Evolutionary conservation across 64 coral and sea anemone genomes (phyloP).

Genomic region (Actinia equina): DNA sequence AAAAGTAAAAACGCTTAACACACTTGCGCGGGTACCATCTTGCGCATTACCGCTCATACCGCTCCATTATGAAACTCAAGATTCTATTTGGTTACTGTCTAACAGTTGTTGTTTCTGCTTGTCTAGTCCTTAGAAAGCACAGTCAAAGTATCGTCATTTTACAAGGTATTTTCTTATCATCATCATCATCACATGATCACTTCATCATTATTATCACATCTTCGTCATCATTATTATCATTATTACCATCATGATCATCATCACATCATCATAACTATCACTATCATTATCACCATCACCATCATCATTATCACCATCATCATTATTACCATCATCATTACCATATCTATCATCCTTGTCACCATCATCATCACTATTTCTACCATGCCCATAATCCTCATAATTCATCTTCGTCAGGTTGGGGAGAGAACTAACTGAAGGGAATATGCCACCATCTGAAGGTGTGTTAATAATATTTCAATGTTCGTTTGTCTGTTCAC

Average conservation of each 20-base stretch:
- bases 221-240: background rate
- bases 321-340: too few species aligned
- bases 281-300: background rate
- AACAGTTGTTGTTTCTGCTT: background rate
- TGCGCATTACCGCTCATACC: too few species aligned
- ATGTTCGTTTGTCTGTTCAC: background rate
- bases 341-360: too few species aligned
- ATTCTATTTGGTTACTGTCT: too few species aligned
- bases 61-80: too few species aligned
- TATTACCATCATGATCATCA: background rate
- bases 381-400: too few species aligned
- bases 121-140: slow-evolving; percentile 50
- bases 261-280: background rate
- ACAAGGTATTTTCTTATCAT: slow-evolving; percentile 51
- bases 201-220: background rate
- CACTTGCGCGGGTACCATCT: too few species aligned
- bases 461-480: background rate
- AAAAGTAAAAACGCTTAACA: too few species aligned
- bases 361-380: too few species aligned
- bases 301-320: too few species aligned
- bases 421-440: too few species aligned
- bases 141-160: slow-evolving; percentile 40
- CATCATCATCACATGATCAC: background rate
- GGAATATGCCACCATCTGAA: background rate
- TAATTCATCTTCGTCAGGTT: too few species aligned